These are phyloP conservation scores for Tubulanus polymorphus DNA, from an alignment of 2,888 invertebrate species.

Conservation along the genomic window DNA sequence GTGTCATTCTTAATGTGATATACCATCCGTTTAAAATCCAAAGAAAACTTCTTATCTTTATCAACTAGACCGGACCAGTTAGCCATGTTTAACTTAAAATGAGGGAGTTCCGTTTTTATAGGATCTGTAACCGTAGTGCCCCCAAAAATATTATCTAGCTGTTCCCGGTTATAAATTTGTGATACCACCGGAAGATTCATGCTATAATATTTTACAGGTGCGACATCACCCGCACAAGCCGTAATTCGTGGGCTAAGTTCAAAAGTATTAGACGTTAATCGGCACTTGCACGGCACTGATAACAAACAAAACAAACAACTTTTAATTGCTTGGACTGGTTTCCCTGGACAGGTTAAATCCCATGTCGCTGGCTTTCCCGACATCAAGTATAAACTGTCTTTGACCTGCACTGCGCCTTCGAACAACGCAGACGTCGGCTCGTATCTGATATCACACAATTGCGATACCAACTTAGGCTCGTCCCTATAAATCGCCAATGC, in stretches of 20 bases:
- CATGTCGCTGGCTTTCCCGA: neutral
- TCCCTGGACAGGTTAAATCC: neutral
- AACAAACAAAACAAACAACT: neutral
- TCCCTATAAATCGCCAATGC: neutral
- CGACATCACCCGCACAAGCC: neutral
- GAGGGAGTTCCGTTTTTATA: neutral
- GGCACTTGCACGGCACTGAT: neutral
- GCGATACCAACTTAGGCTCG: neutral
- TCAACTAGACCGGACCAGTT: neutral
- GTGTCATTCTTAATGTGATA: neutral
- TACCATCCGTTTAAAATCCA: neutral
- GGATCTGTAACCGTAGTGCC: neutral
- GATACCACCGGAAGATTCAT: neutral
- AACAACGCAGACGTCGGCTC: neutral
- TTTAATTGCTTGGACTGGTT: neutral
- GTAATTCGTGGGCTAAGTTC: neutral
- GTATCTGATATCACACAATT: neutral
- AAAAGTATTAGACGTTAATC: neutral
- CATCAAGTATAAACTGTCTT: neutral
- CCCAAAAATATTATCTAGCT: neutral
- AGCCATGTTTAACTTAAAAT: neutral
- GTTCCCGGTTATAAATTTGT: neutral
- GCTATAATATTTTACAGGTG: neutral
- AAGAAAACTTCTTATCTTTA: neutral
- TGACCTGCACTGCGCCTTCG: neutral